Percentiles rank a stretch among this genome's conserved stretches.
phyloP scores from a whole-genome alignment of 2,113 vertebrate genomes.

The Anseranas semipalmata region DNA sequence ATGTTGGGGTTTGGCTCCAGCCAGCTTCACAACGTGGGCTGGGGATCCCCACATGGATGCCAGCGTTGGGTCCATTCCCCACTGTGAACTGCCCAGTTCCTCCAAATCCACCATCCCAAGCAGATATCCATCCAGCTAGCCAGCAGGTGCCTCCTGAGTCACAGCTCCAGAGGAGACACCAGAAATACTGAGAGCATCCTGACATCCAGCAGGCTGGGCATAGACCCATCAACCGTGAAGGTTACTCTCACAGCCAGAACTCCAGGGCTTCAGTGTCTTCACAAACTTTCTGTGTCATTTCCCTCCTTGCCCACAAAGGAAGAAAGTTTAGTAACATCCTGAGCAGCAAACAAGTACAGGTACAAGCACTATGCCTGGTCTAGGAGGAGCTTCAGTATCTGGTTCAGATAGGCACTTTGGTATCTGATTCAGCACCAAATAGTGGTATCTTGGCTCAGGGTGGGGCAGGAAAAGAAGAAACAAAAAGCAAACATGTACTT shows the following conservation, averaged over 20 bases:
- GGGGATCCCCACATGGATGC: accelerated
- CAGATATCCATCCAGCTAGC: not conserved
- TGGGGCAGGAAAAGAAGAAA: conserved; percentile 31
- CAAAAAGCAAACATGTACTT: not conserved
- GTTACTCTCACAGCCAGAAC: not conserved
- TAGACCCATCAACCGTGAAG: not conserved
- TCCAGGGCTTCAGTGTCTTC: not conserved
- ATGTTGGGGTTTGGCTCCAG: not conserved
- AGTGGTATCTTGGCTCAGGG: not conserved
- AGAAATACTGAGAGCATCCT: not conserved
- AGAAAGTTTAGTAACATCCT: conserved; percentile 43
- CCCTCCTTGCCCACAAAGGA: not conserved
- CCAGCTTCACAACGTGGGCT: not conserved
- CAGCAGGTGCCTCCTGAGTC: not conserved
- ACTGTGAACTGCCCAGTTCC: not conserved
- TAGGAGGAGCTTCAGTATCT: not conserved
- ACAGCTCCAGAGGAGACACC: not conserved
- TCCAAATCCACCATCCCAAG: not conserved
- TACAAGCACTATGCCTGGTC: not conserved
- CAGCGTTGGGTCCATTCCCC: not conserved
- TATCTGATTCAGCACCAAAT: not conserved
- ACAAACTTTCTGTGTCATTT: not conserved
- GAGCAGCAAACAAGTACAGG: conserved; percentile 43
- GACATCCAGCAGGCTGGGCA: not conserved
- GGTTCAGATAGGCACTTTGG: not conserved